Evolutionary conservation across 2,888 invertebrate species (phyloP).

Genomic region (Pollenia amentaria): DNA sequence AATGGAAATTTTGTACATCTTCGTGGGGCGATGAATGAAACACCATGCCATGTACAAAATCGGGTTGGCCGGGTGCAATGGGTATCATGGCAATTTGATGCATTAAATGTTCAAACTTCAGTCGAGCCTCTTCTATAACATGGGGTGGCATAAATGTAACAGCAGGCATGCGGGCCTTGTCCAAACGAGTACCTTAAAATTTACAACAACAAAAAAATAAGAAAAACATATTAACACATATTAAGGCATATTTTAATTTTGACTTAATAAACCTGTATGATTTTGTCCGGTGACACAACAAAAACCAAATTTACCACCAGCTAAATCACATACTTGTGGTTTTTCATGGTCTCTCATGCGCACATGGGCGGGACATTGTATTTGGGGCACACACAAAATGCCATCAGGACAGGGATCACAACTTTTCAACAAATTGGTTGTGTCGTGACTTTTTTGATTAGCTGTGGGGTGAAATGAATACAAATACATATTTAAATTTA

Average conservation of each 20-base stretch:
- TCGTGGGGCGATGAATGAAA: slow-evolving; percentile 82
- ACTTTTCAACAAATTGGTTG: slow-evolving; percentile 76
- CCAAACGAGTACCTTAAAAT: slow-evolving; percentile 41
- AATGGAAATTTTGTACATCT: slow-evolving; percentile 84
- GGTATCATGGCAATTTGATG: slow-evolving; percentile 81
- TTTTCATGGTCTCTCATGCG: slow-evolving; percentile 81
- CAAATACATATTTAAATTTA: background rate
- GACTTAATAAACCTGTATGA: slow-evolving; percentile 84
- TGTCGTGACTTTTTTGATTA: slow-evolving; percentile 45
- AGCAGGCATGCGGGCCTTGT: slow-evolving; percentile 66
- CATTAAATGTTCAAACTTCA: slow-evolving; percentile 83
- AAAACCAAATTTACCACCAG: slow-evolving; percentile 85
- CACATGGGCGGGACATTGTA: slow-evolving; percentile 89
- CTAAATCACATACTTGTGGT: slow-evolving; percentile 86
- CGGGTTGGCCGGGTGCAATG: slow-evolving; percentile 82
- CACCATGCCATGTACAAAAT: slow-evolving; percentile 82
- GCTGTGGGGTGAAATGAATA: slow-evolving; percentile 4
- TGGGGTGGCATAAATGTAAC: slow-evolving; percentile 74
- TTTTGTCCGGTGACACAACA: slow-evolving; percentile 88
- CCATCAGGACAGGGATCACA: slow-evolving; percentile 85
- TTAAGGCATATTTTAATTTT: background rate
- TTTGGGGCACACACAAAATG: slow-evolving; percentile 87
- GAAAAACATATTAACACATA: background rate
- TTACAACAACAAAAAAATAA: background rate
- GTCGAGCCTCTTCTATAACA: slow-evolving; percentile 81